phyloP scores from a whole-genome alignment of 2,888 invertebrate genomes.

The Hylaea fasciaria region DNA sequence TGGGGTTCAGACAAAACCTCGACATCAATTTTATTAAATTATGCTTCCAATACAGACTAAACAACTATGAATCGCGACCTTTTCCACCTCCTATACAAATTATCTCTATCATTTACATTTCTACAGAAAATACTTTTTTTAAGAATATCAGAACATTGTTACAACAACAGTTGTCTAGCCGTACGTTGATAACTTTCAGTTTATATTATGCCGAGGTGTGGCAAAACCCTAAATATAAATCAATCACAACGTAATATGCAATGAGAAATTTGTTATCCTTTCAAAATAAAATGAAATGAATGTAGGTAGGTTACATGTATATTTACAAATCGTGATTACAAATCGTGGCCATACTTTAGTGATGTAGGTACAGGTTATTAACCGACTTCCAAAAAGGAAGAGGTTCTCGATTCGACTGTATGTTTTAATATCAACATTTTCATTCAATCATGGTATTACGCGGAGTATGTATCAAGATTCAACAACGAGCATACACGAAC shows the following conservation, averaged over 20 bases:
- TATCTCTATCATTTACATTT: conserved; percentile 15
- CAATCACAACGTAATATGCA: conserved; percentile 59
- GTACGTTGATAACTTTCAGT: not conserved
- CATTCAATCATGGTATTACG: conserved; percentile 23
- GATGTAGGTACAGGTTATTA: too few relatives aligned
- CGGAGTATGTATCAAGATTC: conserved; percentile 16
- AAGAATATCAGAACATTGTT: conserved; percentile 9
- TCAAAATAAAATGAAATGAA: conserved; percentile 58
- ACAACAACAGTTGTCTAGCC: conserved; percentile 1
- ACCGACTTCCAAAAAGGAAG: too few relatives aligned
- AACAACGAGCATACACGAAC: not conserved
- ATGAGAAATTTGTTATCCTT: conserved; percentile 47
- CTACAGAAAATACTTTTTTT: conserved; percentile 21
- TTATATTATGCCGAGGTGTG: conserved; percentile 5
- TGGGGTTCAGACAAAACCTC: conserved; percentile 3
- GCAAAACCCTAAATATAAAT: conserved; percentile 39
- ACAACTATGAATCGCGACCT: conserved; percentile 3
- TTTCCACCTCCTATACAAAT: conserved; percentile 24
- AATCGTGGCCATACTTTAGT: conserved; percentile 36
- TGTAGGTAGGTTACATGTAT: too few relatives aligned
- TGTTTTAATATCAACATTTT: conserved; percentile 27
- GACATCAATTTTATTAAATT: conserved; percentile 8
- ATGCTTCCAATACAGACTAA: not conserved
- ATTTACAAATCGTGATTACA: conserved; percentile 64
- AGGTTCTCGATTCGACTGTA: too few relatives aligned